phyloP scores from a whole-genome alignment of 2,797 vertebrate genomes.

The Pseudopleuronectes americanus region DNA sequence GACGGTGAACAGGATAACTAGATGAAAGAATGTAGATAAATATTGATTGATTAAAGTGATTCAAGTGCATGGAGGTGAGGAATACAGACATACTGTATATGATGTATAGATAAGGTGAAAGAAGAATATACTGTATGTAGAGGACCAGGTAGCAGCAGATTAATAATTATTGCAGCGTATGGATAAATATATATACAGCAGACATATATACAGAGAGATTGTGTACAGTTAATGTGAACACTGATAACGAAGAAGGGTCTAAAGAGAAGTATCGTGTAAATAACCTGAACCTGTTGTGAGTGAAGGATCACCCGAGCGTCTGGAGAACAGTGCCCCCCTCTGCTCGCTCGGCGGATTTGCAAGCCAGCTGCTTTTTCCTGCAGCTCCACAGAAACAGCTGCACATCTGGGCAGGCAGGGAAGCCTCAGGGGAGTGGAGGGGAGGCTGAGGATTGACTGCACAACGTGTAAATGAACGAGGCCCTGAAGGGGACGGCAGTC shows the following conservation, averaged over 20 bases:
- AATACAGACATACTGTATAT: too few relatives aligned
- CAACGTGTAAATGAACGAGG: slow-evolving; percentile 69
- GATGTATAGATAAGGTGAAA: too few relatives aligned
- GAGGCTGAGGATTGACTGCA: slow-evolving; percentile 64
- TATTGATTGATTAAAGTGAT: too few relatives aligned
- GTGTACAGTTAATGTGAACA: too few relatives aligned
- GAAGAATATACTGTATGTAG: too few relatives aligned
- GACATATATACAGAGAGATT: too few relatives aligned
- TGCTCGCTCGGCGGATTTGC: slow-evolving; percentile 36
- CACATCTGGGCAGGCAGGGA: slow-evolving; percentile 76
- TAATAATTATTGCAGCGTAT: too few relatives aligned
- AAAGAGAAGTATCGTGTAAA: not conserved
- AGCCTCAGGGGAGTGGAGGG: slow-evolving; percentile 63
- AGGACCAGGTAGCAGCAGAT: too few relatives aligned
- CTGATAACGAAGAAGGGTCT: not conserved
- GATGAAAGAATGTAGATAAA: too few relatives aligned
- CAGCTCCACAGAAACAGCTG: slow-evolving; percentile 73
- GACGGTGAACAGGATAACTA: too few relatives aligned
- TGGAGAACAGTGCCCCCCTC: slow-evolving; percentile 49
- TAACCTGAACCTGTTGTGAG: slow-evolving; percentile 11
- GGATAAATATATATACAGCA: too few relatives aligned
- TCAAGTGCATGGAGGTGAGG: too few relatives aligned
- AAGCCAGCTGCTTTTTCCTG: slow-evolving; percentile 59
- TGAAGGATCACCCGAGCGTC: slow-evolving; percentile 1
- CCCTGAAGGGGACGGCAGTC: slow-evolving; percentile 68